Percentiles rank a stretch among this genome's conserved stretches.
Conservation (phyloP, 2,888 invertebrate genomes). For the Seira ritae region DNA sequence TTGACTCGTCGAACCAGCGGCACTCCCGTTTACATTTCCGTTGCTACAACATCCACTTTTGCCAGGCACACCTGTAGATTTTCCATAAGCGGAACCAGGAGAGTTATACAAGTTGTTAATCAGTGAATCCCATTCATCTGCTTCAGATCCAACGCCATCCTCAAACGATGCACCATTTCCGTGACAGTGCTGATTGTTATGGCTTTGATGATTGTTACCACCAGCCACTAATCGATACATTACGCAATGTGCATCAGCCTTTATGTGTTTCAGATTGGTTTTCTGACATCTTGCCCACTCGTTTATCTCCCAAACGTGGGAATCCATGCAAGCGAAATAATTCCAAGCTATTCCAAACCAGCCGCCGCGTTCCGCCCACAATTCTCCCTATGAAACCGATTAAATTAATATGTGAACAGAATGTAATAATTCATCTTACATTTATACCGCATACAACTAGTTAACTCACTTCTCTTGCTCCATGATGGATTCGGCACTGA, state of each 20-base stretch:
- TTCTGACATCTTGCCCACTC: constrained; percentile 98
- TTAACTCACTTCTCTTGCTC: constrained; percentile 85
- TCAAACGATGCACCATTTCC: constrained; percentile 40
- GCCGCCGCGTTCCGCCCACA: constrained; percentile 93
- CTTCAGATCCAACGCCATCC: constrained; percentile 58
- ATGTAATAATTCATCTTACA: not conserved
- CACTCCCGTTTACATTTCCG: constrained; percentile 21
- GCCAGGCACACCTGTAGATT: constrained; percentile 47
- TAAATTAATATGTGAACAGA: not conserved
- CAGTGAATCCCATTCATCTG: constrained; percentile 71
- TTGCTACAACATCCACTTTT: constrained; percentile 51
- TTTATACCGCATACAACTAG: constrained; percentile 20
- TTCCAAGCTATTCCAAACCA: constrained; percentile 93
- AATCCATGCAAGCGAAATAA: constrained; percentile 98
- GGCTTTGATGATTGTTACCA: constrained; percentile 72
- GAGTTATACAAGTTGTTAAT: constrained; percentile 70
- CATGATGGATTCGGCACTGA: constrained; percentile 91
- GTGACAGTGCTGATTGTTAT: constrained; percentile 58
- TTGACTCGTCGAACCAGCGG: constrained; percentile 34
- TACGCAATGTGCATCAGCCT: constrained; percentile 77
- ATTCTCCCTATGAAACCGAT: constrained; percentile 84
- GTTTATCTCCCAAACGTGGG: constrained; percentile 95
- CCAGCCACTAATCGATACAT: constrained; percentile 77
- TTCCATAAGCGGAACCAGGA: constrained; percentile 57
- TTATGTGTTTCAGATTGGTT: constrained; percentile 85